Percentiles rank a stretch among this genome's conserved stretches.
These are phyloP conservation scores for Orthonevra nobilis DNA, from an alignment of 2,888 invertebrate genomes.

Conservation along the genomic window DNA sequence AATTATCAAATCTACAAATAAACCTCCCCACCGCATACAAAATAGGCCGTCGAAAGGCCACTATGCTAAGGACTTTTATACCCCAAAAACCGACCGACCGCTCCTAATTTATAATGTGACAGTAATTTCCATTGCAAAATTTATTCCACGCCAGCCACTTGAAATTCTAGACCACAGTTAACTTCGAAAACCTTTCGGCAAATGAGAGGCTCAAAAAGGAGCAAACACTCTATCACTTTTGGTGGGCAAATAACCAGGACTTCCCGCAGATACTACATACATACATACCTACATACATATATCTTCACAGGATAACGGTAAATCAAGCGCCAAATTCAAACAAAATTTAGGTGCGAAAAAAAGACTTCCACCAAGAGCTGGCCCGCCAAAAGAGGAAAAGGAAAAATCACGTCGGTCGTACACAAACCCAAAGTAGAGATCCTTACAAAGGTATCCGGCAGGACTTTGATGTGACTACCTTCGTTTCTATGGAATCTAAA, in stretches of 20 bases:
- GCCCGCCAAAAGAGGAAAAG: slow-evolving; percentile 4
- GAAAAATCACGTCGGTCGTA: slow-evolving; percentile 22
- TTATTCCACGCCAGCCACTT: slow-evolving; percentile 55
- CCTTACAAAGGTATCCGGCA: slow-evolving; percentile 5
- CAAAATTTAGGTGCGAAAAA: slow-evolving; percentile 29
- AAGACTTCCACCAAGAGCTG: background rate
- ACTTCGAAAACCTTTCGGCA: slow-evolving; percentile 1
- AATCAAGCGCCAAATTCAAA: slow-evolving; percentile 63
- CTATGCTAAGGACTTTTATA: background rate
- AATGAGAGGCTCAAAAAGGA: slow-evolving; percentile 1
- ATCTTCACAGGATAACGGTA: slow-evolving; percentile 36
- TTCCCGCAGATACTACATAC: slow-evolving; percentile 4
- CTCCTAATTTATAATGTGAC: slow-evolving; percentile 62
- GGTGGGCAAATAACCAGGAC: slow-evolving; percentile 9
- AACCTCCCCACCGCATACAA: slow-evolving; percentile 30
- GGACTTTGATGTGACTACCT: slow-evolving; percentile 16
- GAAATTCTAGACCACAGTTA: slow-evolving; percentile 56
- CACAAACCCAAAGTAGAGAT: background rate
- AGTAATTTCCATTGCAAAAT: slow-evolving; percentile 56
- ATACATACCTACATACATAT: background rate
- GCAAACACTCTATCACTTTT: slow-evolving; percentile 14
- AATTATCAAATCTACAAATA: slow-evolving; percentile 48
- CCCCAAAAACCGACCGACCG: background rate
- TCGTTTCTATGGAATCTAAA: slow-evolving; percentile 3
- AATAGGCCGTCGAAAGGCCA: slow-evolving; percentile 1